These are phyloP conservation scores for Zaprionus obscuricornis DNA, from an alignment of 2,888 invertebrate genomes.

Conservation along the genomic window DNA sequence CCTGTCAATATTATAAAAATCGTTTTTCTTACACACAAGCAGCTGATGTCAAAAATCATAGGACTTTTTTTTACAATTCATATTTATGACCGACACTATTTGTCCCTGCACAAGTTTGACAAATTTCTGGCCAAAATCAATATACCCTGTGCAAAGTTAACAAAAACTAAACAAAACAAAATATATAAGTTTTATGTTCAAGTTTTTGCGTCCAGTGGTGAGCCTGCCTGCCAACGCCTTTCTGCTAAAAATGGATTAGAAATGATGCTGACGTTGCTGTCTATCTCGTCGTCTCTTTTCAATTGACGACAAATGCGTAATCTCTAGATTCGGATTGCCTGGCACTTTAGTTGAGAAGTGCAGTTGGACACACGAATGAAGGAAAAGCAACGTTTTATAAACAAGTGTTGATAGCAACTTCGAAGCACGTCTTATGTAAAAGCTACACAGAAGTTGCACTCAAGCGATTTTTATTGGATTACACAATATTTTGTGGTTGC, in stretches of 20 bases:
- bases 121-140: no score
- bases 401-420: slow-evolving; percentile 70
- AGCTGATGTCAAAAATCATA: slow-evolving; percentile 68
- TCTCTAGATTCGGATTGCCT: slow-evolving; percentile 41
- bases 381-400: slow-evolving; percentile 42
- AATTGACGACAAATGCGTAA: slow-evolving; percentile 59
- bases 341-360: slow-evolving; percentile 5
- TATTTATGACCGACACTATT: slow-evolving; percentile 3
- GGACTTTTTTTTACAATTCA: no score
- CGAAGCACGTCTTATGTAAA: slow-evolving; percentile 39
- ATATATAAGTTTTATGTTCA: no score
- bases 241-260: slow-evolving; percentile 46
- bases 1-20: no score
- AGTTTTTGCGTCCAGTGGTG: slow-evolving; percentile 34
- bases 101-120: slow-evolving; percentile 8
- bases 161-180: no score
- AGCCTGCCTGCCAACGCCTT: slow-evolving; percentile 20
- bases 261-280: slow-evolving; percentile 20
- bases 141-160: no score
- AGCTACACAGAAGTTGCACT: slow-evolving; percentile 28
- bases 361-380: not conserved
- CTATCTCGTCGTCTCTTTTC: slow-evolving; percentile 2
- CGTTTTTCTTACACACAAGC: slow-evolving; percentile 6
- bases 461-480: slow-evolving; percentile 65
- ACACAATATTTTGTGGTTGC: slow-evolving; percentile 46